These are phyloP conservation scores for Cynopterus brachyotis DNA, from an alignment of 2,113 vertebrate genomes.

Conservation along the genomic window DNA sequence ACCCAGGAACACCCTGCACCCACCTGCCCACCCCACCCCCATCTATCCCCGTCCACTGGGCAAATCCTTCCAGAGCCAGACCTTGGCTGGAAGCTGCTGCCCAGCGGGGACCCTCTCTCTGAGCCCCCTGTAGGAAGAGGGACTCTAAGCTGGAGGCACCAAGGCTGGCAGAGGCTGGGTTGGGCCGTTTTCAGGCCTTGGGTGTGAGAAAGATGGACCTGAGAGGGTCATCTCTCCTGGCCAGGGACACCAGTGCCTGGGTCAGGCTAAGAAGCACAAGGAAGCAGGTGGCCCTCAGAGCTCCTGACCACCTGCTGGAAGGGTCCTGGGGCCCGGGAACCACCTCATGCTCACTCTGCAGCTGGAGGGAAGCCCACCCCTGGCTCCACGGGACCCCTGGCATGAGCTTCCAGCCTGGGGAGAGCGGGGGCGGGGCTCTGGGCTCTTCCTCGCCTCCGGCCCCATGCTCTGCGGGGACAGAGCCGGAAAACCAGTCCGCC, in stretches of 20 bases:
- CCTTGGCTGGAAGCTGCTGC: not conserved
- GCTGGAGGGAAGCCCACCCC: not conserved
- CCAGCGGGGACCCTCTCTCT: not conserved
- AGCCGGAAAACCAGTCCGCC: not conserved
- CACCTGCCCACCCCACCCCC: no score
- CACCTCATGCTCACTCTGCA: not conserved
- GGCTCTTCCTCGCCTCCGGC: not conserved
- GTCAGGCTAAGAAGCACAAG: not conserved
- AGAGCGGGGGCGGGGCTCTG: rapidly evolving
- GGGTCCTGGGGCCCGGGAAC: not conserved
- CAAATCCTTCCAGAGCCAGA: not conserved
- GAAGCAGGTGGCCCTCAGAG: not conserved
- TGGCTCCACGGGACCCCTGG: not conserved
- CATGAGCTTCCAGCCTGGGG: not conserved
- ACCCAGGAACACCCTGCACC: not conserved
- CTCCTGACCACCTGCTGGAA: not conserved
- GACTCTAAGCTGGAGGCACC: not conserved
- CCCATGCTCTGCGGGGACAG: not conserved
- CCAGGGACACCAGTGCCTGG: not conserved
- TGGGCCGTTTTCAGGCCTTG: not conserved
- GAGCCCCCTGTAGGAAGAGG: not conserved
- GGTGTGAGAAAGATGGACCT: not conserved
- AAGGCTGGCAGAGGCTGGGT: not conserved
- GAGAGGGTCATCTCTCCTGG: not conserved
- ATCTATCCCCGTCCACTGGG: not conserved